Base-by-base conservation (phyloP, 2,888 invertebrate genomes). In the Hirtodrosophila cameraria region DNA sequence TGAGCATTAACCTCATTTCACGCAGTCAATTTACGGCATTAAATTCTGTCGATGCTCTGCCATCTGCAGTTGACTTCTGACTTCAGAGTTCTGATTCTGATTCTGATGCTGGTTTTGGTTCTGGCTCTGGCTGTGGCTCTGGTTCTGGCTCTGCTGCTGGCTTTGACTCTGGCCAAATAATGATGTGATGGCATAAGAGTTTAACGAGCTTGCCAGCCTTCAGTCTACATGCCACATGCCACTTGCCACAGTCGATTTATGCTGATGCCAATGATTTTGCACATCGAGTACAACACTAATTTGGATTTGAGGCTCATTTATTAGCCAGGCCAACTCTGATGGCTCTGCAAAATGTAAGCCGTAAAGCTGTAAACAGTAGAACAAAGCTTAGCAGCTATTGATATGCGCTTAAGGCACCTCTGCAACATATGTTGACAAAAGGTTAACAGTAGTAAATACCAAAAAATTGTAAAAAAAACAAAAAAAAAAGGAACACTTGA, bases 1-100 rank as follows among this genome's bases (percentile, higher is more conserved):
- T 86, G 86, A 82, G 81, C 81, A 82, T 82, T 82, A 82, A 82
- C 81, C 81, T 86, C 81, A 82, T 86, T 82, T 82, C 86, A 86
- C 86, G 81, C 81, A 82, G 81, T 82, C 81, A 86, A 82, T 82
- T 82, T 86, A 86, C 82, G 72, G 85, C 84, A 82, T 82, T 82
- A 86, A 82, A 82, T 75, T 81, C 86, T 69, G 76, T 60, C 62
- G 75, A 18, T 49, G 52, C 68, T 52, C 35, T 27, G 52, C 20
- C 20, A 43, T 33, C 78, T 28, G 28, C 57, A 50, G 38, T 50
- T 58, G 45, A 64, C 64, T 64, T 11, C 65, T 38, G 59, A 31
- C 57, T 39, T 8, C 23, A 7, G 23, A 6, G 15, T 18, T 15
- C 23, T 38, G 16, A 9, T 7, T 5, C 18, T 31, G 8, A 2